phyloP scores from a whole-genome alignment of 2,113 vertebrate species.

The Anguilla rostrata region DNA sequence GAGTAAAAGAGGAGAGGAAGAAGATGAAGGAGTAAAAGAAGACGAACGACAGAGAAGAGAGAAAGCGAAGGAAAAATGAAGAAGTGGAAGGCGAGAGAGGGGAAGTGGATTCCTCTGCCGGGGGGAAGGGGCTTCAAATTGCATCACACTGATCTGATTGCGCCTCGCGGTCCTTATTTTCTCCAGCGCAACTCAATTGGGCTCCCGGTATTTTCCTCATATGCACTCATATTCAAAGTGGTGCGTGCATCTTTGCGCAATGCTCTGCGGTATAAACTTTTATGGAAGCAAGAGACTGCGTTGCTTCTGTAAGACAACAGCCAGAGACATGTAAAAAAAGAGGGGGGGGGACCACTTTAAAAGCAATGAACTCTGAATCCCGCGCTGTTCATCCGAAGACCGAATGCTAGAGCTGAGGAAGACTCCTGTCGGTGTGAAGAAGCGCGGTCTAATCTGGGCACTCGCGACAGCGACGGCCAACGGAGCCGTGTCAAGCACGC shows the following conservation, averaged over 20 bases:
- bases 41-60: not conserved
- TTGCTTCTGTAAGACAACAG: not conserved
- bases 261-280: constrained; percentile 15
- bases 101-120: not conserved
- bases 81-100: not conserved
- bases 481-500: not conserved
- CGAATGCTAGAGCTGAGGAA: not conserved
- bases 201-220: not conserved
- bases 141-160: constrained; percentile 19
- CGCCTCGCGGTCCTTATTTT: not conserved
- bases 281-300: constrained; percentile 12
- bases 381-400: not conserved
- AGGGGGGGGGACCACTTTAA: not conserved
- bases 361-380: not conserved
- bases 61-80: not conserved
- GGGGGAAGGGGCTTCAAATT: constrained; percentile 15
- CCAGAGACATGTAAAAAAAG: too few species aligned
- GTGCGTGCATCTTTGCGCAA: not conserved
- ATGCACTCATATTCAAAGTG: constrained; percentile 26
- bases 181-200: constrained; percentile 17
- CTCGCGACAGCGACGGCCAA: not conserved
- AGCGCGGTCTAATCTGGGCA: not conserved
- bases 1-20: not conserved
- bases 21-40: not conserved
- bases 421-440: constrained; percentile 13